Evolutionary conservation across 2,888 invertebrate genomes (phyloP), one percentile per base, ranked within the genome.

Genomic region (Orthosia incerta): DNA sequence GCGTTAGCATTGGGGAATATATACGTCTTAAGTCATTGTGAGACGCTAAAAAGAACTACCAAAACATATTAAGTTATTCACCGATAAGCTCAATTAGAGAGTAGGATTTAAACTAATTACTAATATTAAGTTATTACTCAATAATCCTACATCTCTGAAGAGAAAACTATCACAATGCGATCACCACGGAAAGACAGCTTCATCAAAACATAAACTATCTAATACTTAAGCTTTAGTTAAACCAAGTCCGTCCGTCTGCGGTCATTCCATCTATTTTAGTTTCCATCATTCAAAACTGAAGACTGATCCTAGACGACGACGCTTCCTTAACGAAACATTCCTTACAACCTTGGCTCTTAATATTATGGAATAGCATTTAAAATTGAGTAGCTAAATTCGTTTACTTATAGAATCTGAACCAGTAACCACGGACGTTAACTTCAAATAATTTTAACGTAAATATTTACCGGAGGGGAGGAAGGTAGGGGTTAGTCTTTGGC

Each of bases 371-470:
- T 65, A 84, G 57, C 61, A 57, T 62, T 59, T 1, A 59, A 72
- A 78, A 72, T 78, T 48, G 13, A 59, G 13, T 12, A 59, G 46
- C 60, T 46, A 50, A 20, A 11, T 51, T 60, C 13, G 20, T 18
- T 56, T 26, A 46, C 23, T 55, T 61, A 26, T 1, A 48, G 57
- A 46, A 60, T 56, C 62, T 53, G 39, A 68, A 16, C 60, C 48
- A 69, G 60, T 60, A 76, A 75, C 84, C 82, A 63, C 82, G 80
- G 74, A 77, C 80, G 80, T 81, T 76, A 84, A 84, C 87, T 77
- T 90, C 83, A 89, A 88, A 89, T 87, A 84, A 79, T 85, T 84
- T 73, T 73, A 86, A 87, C 59, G 86, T 92, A 92, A 92, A 92
- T 90, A 91, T 91, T 92, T 91, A 90, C 81, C 75, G 79, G 77